Evolutionary conservation across 2,113 vertebrate genomes (phyloP), one percentile per base, ranked within the genome.

Genomic region (Gallinago paraguaiae): DNA sequence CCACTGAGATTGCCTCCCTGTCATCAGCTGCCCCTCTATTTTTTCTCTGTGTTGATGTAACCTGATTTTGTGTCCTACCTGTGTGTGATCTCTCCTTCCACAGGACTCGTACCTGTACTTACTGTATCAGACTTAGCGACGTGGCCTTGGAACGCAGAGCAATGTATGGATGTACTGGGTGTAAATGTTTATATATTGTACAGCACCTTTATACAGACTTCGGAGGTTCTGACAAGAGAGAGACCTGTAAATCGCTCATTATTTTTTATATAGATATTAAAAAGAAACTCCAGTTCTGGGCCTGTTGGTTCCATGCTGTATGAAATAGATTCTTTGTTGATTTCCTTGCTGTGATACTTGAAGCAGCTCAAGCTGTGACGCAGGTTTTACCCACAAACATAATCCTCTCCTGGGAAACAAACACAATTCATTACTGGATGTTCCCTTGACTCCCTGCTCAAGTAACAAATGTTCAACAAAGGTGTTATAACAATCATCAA

Each of bases 111-210:
- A 82, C 80, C 94, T 95, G 93, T 98, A 88, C 90, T 88, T 79
- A 90, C 91, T 86, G 79, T 95, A 84, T 91, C 72, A 24, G 87
- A 93, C 88, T 96, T 97, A 97, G 98, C 97, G 88, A 97, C 24
- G 99, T 98, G 99, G 99, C 99, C 99, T 99, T 99, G 99, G 98
- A 98, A 99, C 96, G 98, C 98, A 98, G 95, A 96, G 97, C 97
- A 97, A 92, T 39, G 89, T 95, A 96, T 97, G 98, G 98, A 98
- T 98, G 98, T 99, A 95, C 98, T 98, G 98, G 98, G 98, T 99
- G 98, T 99, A 99, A 99, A 99, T 99, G 99, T 99, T 99, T 99
- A 98, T 99, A 99, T 99, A 99, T 97, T 99, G 99, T 99, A 99
- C 99, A 99, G 98, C 98, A 98, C 98, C 98, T 99, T 99, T 99